Percentiles rank a stretch among this genome's conserved stretches.
phyloP scores from a whole-genome alignment of 2,113 vertebrate species.

The Potamarius usumacintae region DNA sequence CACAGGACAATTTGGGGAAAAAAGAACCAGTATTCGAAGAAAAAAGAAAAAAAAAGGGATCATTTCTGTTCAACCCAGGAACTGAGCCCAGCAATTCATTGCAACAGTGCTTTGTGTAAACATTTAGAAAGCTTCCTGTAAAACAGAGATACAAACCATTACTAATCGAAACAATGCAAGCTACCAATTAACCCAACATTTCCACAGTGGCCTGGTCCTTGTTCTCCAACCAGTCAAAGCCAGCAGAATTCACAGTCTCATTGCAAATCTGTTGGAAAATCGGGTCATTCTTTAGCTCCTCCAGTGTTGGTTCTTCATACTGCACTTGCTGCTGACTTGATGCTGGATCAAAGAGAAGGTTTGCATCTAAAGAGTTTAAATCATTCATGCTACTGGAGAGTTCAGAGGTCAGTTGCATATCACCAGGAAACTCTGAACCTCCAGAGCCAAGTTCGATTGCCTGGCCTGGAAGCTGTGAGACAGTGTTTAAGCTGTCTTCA shows the following conservation, averaged over 20 bases:
- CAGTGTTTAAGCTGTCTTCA: conserved; percentile 78
- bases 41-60: conserved; percentile 68
- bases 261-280: conserved; percentile 95
- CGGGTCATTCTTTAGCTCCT: conserved; percentile 90
- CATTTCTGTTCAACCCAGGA: conserved; percentile 85
- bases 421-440: conserved; percentile 82
- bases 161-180: conserved; percentile 60
- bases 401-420: conserved; percentile 91
- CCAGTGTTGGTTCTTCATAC: conserved; percentile 87
- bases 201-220: conserved; percentile 98
- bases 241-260: conserved; percentile 86
- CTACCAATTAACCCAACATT: conserved; percentile 90
- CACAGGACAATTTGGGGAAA: conserved; percentile 71
- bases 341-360: conserved; percentile 91
- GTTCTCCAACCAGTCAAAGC: conserved; percentile 97
- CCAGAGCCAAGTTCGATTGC: conserved; percentile 78
- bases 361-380: conserved; percentile 92
- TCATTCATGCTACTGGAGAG: conserved; percentile 95
- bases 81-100: conserved; percentile 84
- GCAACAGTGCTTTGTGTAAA: conserved; percentile 80
- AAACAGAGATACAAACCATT: conserved; percentile 47
- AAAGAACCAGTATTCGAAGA: conserved; percentile 73
- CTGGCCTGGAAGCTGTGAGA: conserved; percentile 83
- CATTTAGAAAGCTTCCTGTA: conserved; percentile 60
- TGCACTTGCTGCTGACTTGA: conserved; percentile 86